Base-by-base conservation (phyloP, 2,888 invertebrate genomes). In the Dasypolia templi region DNA sequence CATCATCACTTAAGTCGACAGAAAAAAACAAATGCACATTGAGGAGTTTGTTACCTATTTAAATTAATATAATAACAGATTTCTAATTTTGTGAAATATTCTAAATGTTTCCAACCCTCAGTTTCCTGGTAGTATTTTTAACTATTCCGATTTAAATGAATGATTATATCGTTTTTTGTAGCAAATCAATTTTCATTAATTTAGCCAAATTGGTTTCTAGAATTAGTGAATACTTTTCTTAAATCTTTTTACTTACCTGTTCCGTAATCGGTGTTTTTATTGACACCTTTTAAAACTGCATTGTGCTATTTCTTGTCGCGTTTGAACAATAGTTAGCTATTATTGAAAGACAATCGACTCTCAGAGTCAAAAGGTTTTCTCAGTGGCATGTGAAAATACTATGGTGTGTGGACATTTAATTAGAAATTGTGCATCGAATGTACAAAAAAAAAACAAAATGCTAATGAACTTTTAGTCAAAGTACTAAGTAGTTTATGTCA, bases 331-430 rank as follows among this genome's bases (percentile, higher is more conserved):
- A 49, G 77, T 29, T 56, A 35, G 19, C 73, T 67, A 76, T 82
- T 86, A 83, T 85, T 77, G 61, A 77, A 71, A 85, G 77, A 87
- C 87, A 87, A 87, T 87, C 62, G 77, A 46, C 32, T 87, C 79
- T 51, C 76, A 79, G 73, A 70, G 39, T 72, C 71, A 72, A 64
- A 81, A 81, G 75, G 11, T 74, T 84, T 87, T 86, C 86, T 68
- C 75, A 81, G 55, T 65, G 63, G 61, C 61, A 61, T 79, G 74
- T 67, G 70, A 76, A 72, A 78, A 83, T 77, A 71, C 68, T 65
- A 64, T 77, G 67, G 71, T 64, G 39, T 51, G 59, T 76, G 72
- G 72, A 76, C 61, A 61, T 72, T 78, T 68, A 39, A 74, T 77
- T 75, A 73, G 78, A 85, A 83, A 82, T 79, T 79, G 55, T 35